Evolutionary conservation across 2,888 invertebrate genomes (phyloP), one percentile per base, ranked within the genome.

Genomic region (Leptopilina drosophilae): DNA sequence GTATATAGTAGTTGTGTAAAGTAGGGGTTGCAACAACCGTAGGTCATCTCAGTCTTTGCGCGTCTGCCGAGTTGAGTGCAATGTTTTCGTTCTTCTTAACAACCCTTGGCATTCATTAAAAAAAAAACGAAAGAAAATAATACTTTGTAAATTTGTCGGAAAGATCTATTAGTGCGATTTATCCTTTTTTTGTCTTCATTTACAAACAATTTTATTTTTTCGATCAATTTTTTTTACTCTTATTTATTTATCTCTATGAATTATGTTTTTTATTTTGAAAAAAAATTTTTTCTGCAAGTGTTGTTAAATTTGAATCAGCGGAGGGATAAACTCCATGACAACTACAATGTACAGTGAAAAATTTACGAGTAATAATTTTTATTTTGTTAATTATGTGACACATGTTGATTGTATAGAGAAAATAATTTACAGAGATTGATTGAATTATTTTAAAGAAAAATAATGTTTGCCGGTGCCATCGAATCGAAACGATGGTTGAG

Each of bases 401-500:
- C 9, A 26, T 56, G 26, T 4, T 33, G 3, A 5, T 56, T 73
- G 53, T 59, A n/a, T 59, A 9, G 33, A 56, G 56, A 73, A 73
- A 14, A n/a, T 73, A 7, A 5, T 73, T 73, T 26, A 73, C 33
- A n/a, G 56, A 73, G 33, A 56, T 73, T 33, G 53, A 73, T 73
- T 73, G 40, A 56, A 33, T 64, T 12, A 33, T 33, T 73, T 66
- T 3, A 40, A 11, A 49, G 11, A 12, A 90, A 20, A 84, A 80
- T 33, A 33, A 94, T 94, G 94, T 94, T 94, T 88, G 94, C 94
- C 82, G 94, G 93, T 85, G 94, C 94, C 88, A 89, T 92, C 80
- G 94, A 94, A 82, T 94, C 94, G 73, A 92, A 94, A 88, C 93
- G 93, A 82, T 95, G 94, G 94, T 92, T 93, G 81, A 90, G 91